Evolutionary conservation across 2,888 invertebrate species (phyloP).

Genomic region (Holacanthella duospinosa): DNA sequence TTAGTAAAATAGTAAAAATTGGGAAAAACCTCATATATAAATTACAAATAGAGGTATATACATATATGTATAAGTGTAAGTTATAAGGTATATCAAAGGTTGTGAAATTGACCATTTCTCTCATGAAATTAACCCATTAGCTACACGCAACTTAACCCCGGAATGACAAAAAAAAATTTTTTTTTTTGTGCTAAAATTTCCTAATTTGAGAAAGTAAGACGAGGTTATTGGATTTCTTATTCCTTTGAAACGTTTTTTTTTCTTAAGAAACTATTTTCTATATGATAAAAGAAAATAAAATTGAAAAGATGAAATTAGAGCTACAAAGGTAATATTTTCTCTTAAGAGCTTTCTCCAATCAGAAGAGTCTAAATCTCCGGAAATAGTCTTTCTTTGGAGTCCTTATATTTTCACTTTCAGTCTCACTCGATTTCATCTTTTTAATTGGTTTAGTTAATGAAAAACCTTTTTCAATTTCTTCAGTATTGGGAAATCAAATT

Average conservation of each 20-base stretch:
- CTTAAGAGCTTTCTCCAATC: background rate
- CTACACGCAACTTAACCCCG: too few relatives aligned
- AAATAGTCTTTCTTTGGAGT: background rate
- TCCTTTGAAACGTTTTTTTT: background rate
- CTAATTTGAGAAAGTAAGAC: background rate
- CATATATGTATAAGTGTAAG: too few relatives aligned
- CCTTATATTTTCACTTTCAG: background rate
- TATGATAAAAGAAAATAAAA: background rate
- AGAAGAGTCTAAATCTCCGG: background rate
- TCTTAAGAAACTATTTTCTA: background rate
- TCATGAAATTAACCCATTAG: background rate
- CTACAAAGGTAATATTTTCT: background rate
- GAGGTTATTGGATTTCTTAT: background rate
- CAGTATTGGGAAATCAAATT: too few relatives aligned
- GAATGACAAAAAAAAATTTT: too few relatives aligned
- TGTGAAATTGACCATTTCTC: background rate
- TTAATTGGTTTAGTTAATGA: conserved; percentile 3
- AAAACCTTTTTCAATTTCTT: too few relatives aligned
- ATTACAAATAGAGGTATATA: too few relatives aligned
- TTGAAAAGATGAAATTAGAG: background rate
- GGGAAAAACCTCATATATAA: too few relatives aligned
- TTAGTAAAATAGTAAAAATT: too few relatives aligned
- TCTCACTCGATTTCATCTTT: background rate
- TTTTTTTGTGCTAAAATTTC: background rate
- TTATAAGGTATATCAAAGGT: too few relatives aligned